Conservation (phyloP, 2,888 invertebrate species). For the Agrochola circellaris region DNA sequence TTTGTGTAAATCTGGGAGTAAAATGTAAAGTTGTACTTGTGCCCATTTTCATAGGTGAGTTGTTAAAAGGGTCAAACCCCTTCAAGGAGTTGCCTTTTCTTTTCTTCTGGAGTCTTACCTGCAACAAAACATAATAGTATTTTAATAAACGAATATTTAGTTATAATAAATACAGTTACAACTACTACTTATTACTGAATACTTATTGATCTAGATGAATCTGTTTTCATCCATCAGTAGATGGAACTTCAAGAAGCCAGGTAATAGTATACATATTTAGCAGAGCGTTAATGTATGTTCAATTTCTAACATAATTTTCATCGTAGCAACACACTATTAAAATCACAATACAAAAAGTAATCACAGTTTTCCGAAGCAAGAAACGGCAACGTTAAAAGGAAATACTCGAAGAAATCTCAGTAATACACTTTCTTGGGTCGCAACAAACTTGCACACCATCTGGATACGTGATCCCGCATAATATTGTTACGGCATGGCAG, state of each 20-base stretch:
- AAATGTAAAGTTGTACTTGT: background rate
- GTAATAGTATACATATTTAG: background rate
- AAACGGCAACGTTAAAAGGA: constrained; percentile 36
- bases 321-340: background rate
- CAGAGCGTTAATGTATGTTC: constrained; percentile 6
- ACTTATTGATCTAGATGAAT: background rate
- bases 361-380: constrained; percentile 26
- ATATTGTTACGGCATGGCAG: constrained; percentile 61
- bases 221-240: no score
- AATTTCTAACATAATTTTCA: constrained; percentile 13
- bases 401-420: constrained; percentile 55
- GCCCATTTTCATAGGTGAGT: background rate
- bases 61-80: background rate
- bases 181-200: no score
- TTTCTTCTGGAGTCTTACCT: constrained; percentile 34
- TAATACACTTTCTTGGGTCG: constrained; percentile 43
- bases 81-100: background rate
- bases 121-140: constrained; percentile 34
- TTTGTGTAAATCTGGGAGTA: background rate
- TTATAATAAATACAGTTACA: no score
- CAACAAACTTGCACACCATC: constrained; percentile 60
- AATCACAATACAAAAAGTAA: constrained; percentile 25
- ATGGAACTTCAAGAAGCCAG: background rate
- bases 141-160: background rate
- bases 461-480: constrained; percentile 61